Conservation (phyloP, 2,113 vertebrate species). For the Coreoperca whiteheadi region DNA sequence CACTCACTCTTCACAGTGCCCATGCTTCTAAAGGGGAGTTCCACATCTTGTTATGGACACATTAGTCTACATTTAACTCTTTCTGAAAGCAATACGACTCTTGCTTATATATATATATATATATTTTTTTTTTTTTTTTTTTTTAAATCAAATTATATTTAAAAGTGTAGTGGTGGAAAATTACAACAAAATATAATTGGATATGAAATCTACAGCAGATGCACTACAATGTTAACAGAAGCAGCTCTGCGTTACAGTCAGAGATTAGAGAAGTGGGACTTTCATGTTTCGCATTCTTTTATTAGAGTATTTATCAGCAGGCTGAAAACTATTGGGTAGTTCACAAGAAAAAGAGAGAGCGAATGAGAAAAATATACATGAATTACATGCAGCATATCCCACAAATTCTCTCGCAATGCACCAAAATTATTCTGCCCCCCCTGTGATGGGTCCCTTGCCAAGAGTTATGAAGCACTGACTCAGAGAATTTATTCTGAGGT, state of each 20-base stretch:
- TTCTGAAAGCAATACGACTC: background rate
- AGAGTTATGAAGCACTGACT: conserved; percentile 38
- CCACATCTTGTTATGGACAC: background rate
- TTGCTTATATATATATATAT: background rate
- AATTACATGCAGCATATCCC: background rate
- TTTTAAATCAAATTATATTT: background rate
- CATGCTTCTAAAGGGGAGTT: background rate
- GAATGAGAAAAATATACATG: background rate
- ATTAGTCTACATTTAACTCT: background rate
- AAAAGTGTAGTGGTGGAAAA: background rate
- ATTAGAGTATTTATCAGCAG: background rate
- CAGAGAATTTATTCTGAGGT: conserved; percentile 25
- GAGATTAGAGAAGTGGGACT: background rate
- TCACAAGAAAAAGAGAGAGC: background rate
- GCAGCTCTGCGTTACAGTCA: background rate
- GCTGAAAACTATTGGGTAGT: background rate
- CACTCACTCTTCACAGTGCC: background rate
- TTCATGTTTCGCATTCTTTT: background rate
- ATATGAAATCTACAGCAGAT: background rate
- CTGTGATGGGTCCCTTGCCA: background rate
- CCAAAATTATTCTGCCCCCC: background rate
- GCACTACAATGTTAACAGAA: background rate
- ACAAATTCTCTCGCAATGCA: background rate
- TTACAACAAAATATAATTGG: background rate
- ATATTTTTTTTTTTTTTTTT: no score